Evolutionary conservation across 2,797 vertebrate species (phyloP).

Genomic region (Gobio occitaniae): DNA sequence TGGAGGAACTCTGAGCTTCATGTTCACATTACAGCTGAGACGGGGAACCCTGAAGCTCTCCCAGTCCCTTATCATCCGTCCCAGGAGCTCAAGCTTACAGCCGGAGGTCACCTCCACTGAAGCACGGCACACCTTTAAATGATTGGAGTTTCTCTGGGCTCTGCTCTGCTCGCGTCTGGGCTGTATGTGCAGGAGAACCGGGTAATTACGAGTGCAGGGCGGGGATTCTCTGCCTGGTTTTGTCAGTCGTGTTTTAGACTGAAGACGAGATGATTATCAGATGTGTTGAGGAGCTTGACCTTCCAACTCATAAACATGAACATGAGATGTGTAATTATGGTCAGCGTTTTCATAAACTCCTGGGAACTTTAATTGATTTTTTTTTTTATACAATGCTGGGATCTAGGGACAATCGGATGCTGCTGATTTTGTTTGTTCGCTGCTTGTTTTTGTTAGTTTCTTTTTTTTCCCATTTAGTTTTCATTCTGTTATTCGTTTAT

Average conservation of each 20-base stretch:
- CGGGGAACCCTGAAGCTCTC: conserved; percentile 20
- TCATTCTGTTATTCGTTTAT: background rate
- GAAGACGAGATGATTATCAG: background rate
- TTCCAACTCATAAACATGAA: conserved; percentile 54
- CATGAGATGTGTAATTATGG: conserved; percentile 70
- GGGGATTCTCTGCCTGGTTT: background rate
- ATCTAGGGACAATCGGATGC: background rate
- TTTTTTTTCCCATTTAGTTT: background rate
- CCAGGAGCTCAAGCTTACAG: conserved; percentile 1
- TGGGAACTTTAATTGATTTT: conserved; percentile 62
- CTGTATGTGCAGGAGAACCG: background rate
- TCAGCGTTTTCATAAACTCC: conserved; percentile 69
- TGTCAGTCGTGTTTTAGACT: background rate
- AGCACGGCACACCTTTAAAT: background rate
- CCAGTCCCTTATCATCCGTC: conserved; percentile 16
- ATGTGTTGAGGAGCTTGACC: background rate
- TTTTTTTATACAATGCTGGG: conserved; percentile 35
- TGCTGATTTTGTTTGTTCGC: background rate
- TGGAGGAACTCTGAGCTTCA: background rate
- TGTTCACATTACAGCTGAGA: background rate
- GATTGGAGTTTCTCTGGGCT: background rate
- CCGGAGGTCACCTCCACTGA: background rate
- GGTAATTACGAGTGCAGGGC: background rate
- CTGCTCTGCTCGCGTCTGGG: background rate
- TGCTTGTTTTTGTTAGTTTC: background rate